Percentiles rank a stretch among this genome's conserved stretches.
Conservation (phyloP, 2,888 invertebrate genomes). For the Ceriagrion tenellum region DNA sequence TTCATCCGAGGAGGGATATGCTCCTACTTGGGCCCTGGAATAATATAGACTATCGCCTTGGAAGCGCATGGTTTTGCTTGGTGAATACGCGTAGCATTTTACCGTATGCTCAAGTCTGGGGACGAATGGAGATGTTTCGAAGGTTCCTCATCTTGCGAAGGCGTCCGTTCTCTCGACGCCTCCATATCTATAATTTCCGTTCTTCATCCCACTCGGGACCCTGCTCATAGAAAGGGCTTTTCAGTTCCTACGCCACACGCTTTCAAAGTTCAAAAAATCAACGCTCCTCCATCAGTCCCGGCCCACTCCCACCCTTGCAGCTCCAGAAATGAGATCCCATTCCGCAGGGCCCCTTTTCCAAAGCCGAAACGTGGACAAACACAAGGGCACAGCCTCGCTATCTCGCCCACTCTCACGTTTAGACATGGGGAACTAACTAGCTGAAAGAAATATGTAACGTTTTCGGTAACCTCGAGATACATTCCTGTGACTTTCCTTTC, state of each 20-base stretch:
- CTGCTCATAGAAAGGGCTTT: background rate
- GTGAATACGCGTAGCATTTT: too few species aligned
- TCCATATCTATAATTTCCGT: background rate
- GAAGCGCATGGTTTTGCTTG: too few species aligned
- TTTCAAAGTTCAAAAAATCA: background rate
- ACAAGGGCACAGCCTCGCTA: background rate
- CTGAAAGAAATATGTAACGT: background rate
- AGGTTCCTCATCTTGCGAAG: background rate
- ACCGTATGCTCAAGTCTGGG: too few species aligned
- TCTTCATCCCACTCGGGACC: background rate
- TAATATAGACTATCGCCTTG: too few species aligned
- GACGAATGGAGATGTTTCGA: background rate
- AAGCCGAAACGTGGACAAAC: background rate
- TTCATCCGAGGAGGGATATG: too few species aligned
- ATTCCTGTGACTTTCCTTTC: background rate
- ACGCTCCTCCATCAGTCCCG: background rate
- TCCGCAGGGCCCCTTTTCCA: background rate
- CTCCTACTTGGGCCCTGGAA: too few species aligned
- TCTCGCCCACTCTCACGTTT: background rate
- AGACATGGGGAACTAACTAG: background rate
- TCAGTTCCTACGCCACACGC: background rate
- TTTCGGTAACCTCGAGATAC: background rate
- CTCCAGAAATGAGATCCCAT: slow-evolving; percentile 20
- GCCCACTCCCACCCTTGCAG: background rate
- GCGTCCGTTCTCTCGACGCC: background rate